Evolutionary conservation across 2,888 invertebrate species (phyloP).

Genomic region (Spatulosminthurus flaviceps): DNA sequence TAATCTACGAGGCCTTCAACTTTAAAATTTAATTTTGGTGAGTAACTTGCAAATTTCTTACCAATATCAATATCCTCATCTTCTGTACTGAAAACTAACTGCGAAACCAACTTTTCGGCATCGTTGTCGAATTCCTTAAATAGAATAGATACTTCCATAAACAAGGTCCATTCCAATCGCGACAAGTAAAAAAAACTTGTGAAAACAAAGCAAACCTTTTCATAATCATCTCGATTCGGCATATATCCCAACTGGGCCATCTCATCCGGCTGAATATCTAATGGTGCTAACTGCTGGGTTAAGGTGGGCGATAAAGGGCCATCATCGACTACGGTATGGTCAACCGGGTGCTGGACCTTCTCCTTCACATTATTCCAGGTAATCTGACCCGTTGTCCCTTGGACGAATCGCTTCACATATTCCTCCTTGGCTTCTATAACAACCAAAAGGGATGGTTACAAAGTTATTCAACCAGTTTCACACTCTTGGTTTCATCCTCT

Average conservation of each 20-base stretch:
- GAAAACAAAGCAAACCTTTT: constrained; percentile 73
- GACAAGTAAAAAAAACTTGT: constrained; percentile 31
- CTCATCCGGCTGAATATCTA: constrained; percentile 84
- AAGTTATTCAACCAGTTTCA: no score
- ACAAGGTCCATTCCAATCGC: not conserved
- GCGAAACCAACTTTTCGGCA: constrained; percentile 89
- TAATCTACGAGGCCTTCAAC: no score
- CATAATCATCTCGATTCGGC: constrained; percentile 96
- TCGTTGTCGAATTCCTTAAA: constrained; percentile 88
- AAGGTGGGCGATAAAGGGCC: constrained; percentile 78
- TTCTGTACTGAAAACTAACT: constrained; percentile 80
- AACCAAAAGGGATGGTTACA: no score
- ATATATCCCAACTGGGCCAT: constrained; percentile 90
- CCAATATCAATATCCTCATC: constrained; percentile 89
- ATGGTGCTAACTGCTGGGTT: constrained; percentile 76
- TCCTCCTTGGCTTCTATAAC: constrained; percentile 91
- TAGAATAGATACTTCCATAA: not conserved
- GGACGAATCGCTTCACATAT: constrained; percentile 85
- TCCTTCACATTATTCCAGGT: constrained; percentile 74
- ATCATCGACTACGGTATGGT: constrained; percentile 79
- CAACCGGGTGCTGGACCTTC: constrained; percentile 72
- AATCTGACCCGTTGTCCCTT: constrained; percentile 88
- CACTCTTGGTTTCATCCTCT: no score
- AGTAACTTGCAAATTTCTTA: constrained; percentile 65
- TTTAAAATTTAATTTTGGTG: not conserved